Percentiles rank a stretch among this genome's conserved stretches.
Conservation (phyloP, 2,797 vertebrate genomes). For the Otus scops region DNA sequence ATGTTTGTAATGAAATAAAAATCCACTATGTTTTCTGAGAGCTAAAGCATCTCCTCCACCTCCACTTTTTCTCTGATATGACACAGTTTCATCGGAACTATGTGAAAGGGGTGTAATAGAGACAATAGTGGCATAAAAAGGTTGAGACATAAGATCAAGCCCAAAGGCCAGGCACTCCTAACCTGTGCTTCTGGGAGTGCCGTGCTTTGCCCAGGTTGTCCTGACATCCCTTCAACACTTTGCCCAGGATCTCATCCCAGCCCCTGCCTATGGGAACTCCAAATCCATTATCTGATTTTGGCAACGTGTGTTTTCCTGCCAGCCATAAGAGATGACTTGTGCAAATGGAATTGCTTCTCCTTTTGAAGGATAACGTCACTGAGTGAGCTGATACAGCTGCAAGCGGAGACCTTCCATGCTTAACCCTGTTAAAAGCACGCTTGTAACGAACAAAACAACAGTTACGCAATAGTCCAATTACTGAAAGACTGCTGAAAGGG, state of each 20-base stretch:
- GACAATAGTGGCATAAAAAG: fast-evolving
- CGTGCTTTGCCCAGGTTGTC: neutral
- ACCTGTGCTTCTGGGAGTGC: neutral
- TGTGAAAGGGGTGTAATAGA: neutral
- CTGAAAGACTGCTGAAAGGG: neutral
- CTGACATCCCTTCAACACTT: neutral
- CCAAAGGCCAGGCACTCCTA: neutral
- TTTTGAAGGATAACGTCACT: neutral
- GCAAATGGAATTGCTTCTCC: neutral
- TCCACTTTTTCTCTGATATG: neutral
- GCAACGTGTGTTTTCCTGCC: neutral
- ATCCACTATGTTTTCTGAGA: neutral
- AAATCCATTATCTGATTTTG: neutral
- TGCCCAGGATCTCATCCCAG: neutral
- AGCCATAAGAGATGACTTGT: neutral
- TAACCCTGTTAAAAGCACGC: neutral
- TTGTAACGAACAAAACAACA: neutral
- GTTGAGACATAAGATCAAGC: neutral
- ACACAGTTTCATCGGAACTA: neutral
- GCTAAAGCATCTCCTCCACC: neutral
- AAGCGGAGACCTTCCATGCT: neutral
- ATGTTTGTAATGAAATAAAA: neutral
- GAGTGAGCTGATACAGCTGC: neutral
- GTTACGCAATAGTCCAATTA: neutral
- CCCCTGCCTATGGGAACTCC: neutral